Evolutionary conservation across 2,888 invertebrate genomes (phyloP).

Genomic region (Eutolmus rufibarbis): DNA sequence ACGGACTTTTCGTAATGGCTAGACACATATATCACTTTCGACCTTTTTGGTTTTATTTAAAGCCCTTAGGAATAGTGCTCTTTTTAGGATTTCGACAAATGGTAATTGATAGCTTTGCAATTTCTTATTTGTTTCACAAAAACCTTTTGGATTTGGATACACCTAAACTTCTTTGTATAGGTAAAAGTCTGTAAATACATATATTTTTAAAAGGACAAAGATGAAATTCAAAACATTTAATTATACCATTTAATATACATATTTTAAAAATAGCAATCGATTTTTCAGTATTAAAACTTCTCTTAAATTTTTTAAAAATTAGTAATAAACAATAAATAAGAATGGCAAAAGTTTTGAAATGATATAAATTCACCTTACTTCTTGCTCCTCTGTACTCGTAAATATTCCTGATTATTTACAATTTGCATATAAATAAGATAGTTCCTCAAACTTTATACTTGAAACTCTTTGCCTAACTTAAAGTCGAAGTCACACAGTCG

Average conservation of each 20-base stretch:
- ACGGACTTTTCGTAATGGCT: not conserved
- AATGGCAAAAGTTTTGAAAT: not conserved
- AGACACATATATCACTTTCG: not conserved
- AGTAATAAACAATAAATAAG: not conserved
- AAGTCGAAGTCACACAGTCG: not conserved
- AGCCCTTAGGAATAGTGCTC: not conserved
- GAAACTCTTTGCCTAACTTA: not conserved
- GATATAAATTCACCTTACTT: not conserved
- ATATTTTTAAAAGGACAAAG: too few relatives aligned
- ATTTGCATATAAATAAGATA: not conserved
- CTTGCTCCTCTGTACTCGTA: not conserved
- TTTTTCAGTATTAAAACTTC: not conserved
- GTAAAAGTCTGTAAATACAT: too few relatives aligned
- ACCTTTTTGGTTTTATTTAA: not conserved
- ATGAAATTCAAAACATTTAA: too few relatives aligned
- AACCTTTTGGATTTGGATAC: not conserved
- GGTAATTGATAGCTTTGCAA: not conserved
- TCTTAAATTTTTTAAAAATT: not conserved
- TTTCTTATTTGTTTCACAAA: not conserved
- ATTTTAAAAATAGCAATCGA: too few relatives aligned
- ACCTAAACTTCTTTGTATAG: too few relatives aligned
- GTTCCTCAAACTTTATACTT: not conserved
- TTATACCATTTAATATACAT: too few relatives aligned
- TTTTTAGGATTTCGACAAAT: not conserved
- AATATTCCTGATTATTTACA: not conserved